These are phyloP conservation scores for Columba livia DNA, from an alignment of 2,113 vertebrate genomes.

Conservation along the genomic window DNA sequence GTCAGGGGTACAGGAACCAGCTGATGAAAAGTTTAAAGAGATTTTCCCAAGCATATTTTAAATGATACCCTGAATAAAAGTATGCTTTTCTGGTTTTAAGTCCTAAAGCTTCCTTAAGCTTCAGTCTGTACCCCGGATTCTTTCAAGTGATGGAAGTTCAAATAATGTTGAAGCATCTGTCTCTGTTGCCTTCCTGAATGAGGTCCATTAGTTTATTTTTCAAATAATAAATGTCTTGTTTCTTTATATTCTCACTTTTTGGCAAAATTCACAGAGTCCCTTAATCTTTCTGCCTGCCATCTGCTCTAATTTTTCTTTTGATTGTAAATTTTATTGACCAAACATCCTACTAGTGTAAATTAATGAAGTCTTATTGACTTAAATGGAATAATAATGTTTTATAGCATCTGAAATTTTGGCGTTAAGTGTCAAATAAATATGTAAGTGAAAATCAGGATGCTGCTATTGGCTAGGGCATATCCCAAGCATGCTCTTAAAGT, in stretches of 20 bases:
- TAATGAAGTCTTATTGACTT: constrained; percentile 11
- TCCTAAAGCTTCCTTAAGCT: background rate
- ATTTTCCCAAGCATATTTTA: background rate
- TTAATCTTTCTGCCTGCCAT: constrained; percentile 1
- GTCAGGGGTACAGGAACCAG: background rate
- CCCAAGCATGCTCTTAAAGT: background rate
- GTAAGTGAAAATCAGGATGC: background rate
- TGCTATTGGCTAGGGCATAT: background rate
- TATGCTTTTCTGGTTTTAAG: background rate
- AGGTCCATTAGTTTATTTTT: background rate
- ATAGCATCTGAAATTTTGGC: background rate
- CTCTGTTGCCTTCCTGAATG: background rate
- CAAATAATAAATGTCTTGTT: background rate
- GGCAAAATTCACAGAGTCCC: background rate
- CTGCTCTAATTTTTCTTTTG: background rate
- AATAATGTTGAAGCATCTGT: background rate
- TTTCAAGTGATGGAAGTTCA: background rate
- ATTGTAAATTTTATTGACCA: constrained; percentile 24
- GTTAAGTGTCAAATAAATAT: background rate
- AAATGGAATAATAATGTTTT: background rate
- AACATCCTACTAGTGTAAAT: background rate
- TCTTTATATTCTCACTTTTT: background rate
- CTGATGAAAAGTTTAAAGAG: background rate
- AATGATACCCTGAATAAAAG: background rate
- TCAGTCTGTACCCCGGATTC: background rate